A percentile compares a stretch with the other conserved stretches of the same genome.
These are phyloP conservation scores for Epirrhoe tristata DNA, from an alignment of 2,888 invertebrate species.

Conservation along the genomic window DNA sequence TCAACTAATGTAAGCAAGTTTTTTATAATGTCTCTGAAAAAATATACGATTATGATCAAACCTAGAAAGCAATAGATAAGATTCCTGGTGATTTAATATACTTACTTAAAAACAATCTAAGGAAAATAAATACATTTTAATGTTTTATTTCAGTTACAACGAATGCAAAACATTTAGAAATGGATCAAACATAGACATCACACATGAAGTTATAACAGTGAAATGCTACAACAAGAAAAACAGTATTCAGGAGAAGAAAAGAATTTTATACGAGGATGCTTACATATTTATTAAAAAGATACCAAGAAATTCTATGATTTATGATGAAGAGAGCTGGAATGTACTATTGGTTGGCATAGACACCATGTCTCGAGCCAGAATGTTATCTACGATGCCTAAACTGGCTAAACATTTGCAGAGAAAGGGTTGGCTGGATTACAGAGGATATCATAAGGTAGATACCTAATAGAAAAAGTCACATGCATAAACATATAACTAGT, in stretches of 20 bases:
- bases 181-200: conserved; percentile 46
- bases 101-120: too few species aligned
- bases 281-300: conserved; percentile 59
- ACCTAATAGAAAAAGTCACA: neutral
- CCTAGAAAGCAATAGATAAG: too few species aligned
- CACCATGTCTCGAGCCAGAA: conserved; percentile 91
- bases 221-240: conserved; percentile 44
- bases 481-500: too few species aligned
- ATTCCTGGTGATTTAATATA: too few species aligned
- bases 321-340: conserved; percentile 58
- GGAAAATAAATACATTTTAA: neutral
- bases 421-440: conserved; percentile 89
- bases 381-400: conserved; percentile 90
- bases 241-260: conserved; percentile 24
- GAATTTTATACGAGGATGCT: conserved; percentile 56
- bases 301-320: conserved; percentile 16
- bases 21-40: neutral
- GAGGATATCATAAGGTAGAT: conserved; percentile 54
- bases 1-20: conserved; percentile 27
- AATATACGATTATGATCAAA: too few species aligned
- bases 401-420: conserved; percentile 88
- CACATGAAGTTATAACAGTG: conserved; percentile 62
- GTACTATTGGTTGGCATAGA: conserved; percentile 93
- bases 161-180: conserved; percentile 41
- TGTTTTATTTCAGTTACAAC: conserved; percentile 4